Evolutionary conservation across 2,113 vertebrate species (phyloP).

Genomic region (Corythornis madagascariensis): DNA sequence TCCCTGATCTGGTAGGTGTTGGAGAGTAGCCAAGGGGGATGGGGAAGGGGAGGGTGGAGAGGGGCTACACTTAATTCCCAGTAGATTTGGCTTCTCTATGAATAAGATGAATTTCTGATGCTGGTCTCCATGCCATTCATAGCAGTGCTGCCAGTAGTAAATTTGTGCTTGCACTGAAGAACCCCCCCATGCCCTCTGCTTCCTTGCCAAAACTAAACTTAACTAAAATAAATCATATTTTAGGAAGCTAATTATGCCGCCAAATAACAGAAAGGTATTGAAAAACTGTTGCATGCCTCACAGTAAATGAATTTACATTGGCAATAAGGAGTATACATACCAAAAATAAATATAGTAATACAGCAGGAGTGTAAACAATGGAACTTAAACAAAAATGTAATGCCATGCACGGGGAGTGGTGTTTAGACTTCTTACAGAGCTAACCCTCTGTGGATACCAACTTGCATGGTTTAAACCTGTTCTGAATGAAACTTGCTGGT

Average conservation of each 20-base stretch:
- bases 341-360: conserved; percentile 28
- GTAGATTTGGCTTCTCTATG: conserved; percentile 21
- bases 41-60: background rate
- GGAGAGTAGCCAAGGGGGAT: background rate
- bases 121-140: background rate
- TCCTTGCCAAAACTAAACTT: conserved; percentile 49
- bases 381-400: conserved; percentile 53
- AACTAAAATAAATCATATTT: conserved; percentile 63
- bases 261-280: conserved; percentile 66
- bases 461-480: background rate
- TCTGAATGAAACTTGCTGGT: background rate
- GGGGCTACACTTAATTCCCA: background rate
- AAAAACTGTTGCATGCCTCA: conserved; percentile 43
- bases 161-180: conserved; percentile 33
- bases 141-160: conserved; percentile 22
- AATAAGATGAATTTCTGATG: conserved; percentile 50
- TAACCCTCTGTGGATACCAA: background rate
- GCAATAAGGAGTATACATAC: background rate
- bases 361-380: conserved; percentile 8
- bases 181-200: background rate
- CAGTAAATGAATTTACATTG: conserved; percentile 55
- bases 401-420: background rate
- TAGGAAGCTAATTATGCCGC: conserved; percentile 54
- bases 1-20: background rate
- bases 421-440: background rate